phyloP scores from a whole-genome alignment of 2,888 invertebrate species.

The Gastrophysa polygoni region DNA sequence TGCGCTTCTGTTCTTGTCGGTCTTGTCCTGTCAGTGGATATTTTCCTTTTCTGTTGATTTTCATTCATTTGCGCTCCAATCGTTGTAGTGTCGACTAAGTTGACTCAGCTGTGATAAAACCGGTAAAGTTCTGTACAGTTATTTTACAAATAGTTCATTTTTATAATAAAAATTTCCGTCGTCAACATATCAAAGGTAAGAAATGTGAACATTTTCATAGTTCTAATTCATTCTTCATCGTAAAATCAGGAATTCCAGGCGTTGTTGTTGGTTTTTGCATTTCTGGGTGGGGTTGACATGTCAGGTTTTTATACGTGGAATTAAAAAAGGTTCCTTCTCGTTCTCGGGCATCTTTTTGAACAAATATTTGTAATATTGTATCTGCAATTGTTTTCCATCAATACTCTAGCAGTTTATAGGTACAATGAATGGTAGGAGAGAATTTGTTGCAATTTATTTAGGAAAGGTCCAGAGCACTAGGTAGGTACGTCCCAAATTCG shows the following conservation, averaged over 20 bases:
- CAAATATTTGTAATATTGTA: neutral
- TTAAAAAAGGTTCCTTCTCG: neutral
- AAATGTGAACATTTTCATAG: neutral
- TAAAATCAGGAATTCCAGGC: neutral
- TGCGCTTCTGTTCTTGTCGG: neutral
- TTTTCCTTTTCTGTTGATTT: constrained; percentile 21
- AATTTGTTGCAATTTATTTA: neutral
- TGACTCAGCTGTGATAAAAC: constrained; percentile 34
- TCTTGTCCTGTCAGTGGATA: constrained; percentile 8
- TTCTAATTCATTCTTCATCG: neutral
- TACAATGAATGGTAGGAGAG: too few species aligned
- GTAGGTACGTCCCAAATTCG: neutral
- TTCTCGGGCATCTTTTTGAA: too few species aligned
- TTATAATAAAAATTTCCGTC: constrained; percentile 10
- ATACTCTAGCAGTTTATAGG: too few species aligned
- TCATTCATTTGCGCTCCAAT: neutral
- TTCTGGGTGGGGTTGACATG: neutral
- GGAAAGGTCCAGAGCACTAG: too few species aligned
- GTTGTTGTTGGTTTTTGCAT: neutral
- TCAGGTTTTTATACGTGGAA: neutral
- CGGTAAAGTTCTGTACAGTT: constrained; percentile 31
- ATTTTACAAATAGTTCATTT: constrained; percentile 18
- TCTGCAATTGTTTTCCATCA: neutral
- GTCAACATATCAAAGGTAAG: neutral
- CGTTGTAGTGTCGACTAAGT: neutral